Evolutionary conservation across 1,140 invertebrate species (phyloP).

Genomic region (Brachystomella parvula): DNA sequence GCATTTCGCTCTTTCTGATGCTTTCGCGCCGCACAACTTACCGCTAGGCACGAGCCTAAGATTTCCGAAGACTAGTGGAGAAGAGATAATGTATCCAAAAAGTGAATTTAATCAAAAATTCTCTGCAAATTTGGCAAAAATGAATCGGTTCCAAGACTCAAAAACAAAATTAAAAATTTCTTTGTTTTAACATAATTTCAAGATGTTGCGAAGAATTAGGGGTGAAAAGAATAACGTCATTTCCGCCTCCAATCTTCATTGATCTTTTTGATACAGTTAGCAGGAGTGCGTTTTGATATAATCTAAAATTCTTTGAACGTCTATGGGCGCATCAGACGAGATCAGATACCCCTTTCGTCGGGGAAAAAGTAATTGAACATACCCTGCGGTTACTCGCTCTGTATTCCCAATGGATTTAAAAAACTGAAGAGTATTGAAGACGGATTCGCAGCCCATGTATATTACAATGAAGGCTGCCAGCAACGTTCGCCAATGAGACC

Average conservation of each 20-base stretch:
- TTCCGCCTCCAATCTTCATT: too few species aligned
- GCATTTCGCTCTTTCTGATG: too few species aligned
- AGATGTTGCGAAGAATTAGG: too few species aligned
- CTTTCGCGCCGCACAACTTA: too few species aligned
- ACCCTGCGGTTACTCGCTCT: constrained; percentile 23
- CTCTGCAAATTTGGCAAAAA: constrained; percentile 18
- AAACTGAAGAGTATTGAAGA: constrained; percentile 26
- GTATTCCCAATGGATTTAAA: background rate
- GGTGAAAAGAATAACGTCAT: too few species aligned
- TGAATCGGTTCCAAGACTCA: background rate
- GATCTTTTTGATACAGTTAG: background rate
- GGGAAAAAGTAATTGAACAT: constrained; percentile 12
- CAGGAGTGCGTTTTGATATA: background rate
- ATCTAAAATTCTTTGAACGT: background rate
- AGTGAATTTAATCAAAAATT: constrained; percentile 12
- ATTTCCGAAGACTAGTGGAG: too few species aligned
- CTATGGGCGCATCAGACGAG: background rate
- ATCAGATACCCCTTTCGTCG: background rate
- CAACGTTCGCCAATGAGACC: constrained; percentile 23
- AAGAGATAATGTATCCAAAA: too few species aligned
- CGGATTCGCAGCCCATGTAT: constrained; percentile 16
- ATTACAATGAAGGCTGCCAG: constrained; percentile 14
- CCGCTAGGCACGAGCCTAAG: too few species aligned
- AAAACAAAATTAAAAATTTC: background rate
- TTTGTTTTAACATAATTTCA: background rate